Evolutionary conservation across 2,113 vertebrate genomes (phyloP), one percentile per base, ranked within the genome.

Genomic region (Agapornis roseicollis): DNA sequence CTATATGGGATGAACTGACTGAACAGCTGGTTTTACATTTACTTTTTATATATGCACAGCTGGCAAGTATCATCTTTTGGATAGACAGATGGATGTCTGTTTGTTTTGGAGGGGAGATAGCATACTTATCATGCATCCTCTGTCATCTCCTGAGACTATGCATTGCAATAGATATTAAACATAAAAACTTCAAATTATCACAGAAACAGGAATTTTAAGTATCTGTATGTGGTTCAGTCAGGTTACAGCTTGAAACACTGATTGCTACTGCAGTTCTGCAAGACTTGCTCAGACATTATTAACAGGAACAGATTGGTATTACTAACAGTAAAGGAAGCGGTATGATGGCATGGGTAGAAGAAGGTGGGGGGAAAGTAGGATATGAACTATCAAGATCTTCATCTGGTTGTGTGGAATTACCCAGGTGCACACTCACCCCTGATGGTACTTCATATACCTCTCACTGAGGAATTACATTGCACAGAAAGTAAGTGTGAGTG

Each of bases 11-110:
- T 77, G 92, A 93, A 84, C 90, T 81, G 92, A 89, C 86, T 89
- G 80, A 95, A 94, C 96, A 97, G 83, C 92, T 96, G 96, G 83
- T 97, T 97, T 95, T 95, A 85, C 92, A 94, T 94, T 94, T 96
- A 95, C 69, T 96, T 86, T 92, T 93, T 93, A 80, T 93, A 94
- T 42, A 94, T 87, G 83, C 94, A 92, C 96, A 94, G 85, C 94
- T 95, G 96, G 94, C 90, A 96, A 79, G 56, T 74, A 72, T 66
- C 17, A 7, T 96, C 72, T 78, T 86, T 82, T 90, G 88, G 94
- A 95, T 72, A 92, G 96, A 90, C 13, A 70, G 88, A 93, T 91
- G 69, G 93, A 78, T 92, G 83, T 83, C 85, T 96, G 80, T 96
- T 96, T 95, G 85, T 90, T 88, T 95, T 95, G 44, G 61, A 74